Base-by-base conservation (phyloP, 2,888 invertebrate genomes). In the Coelopa pilipes region DNA sequence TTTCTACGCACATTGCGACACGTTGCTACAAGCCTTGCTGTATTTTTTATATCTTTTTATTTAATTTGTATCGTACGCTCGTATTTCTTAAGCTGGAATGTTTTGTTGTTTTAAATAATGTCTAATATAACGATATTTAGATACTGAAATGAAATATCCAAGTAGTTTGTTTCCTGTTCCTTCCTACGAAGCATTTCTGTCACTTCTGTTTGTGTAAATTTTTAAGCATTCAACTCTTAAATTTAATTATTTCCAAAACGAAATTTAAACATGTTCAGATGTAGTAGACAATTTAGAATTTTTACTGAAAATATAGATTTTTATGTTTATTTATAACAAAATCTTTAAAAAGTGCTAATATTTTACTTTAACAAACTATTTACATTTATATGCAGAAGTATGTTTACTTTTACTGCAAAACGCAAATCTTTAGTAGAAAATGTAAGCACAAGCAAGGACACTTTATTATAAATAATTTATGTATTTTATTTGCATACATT, bases 391-490 rank as follows among this genome's bases (percentile, higher is more conserved):
- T 21, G 24, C 24, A 59, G 57, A 19, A 21, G 19, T 69, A 45
- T 17, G n/a, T 57, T 34, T 17, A 55, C 46, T 63, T 46, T 57
- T 11, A 55, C 24, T 47, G 17, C 17, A 17, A 59, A 46, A 57
- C 12, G 17, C 15, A 21, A 57, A 69, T 45, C 17, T 57, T 55
- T 45, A 59, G 57, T 57, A 69, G 57, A 53, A 65, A 63, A 63
- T 55, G 17, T 65, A 45, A 71, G 65, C 63, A 71, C 71, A 71
- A 71, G 65, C n/a, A 49, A 63, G 13, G 60, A 70, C 59, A 70
- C 49, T 59, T 24, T 70, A 70, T 46, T 59, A 59, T 47, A 60
- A 49, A 21, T 70, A 69, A 57, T 70, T 69, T 70, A 21, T 57
- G 46, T 70, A 21, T 49, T 60, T 66, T 66, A 50, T 47, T 60